Percentiles rank a stretch among this genome's conserved stretches.
These are phyloP conservation scores for Saccopteryx bilineata DNA, from an alignment of 2,113 vertebrate species.

Conservation along the genomic window DNA sequence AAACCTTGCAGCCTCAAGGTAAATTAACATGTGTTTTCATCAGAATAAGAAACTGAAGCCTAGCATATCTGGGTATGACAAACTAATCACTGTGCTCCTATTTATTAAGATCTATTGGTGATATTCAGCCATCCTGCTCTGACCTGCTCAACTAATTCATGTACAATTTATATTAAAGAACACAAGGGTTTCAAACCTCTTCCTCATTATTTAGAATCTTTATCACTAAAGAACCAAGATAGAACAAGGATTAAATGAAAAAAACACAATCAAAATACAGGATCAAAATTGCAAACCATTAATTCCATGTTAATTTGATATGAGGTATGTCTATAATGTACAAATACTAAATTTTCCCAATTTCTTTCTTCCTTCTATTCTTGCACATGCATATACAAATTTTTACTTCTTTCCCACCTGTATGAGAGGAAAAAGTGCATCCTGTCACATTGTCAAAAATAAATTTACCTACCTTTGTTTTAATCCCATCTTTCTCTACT, in stretches of 20 bases:
- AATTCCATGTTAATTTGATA: not conserved
- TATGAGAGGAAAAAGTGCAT: not conserved
- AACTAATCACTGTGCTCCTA: not conserved
- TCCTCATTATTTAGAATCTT: not conserved
- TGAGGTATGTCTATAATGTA: not conserved
- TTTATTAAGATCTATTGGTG: not conserved
- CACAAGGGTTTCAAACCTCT: not conserved
- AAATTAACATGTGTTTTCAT: not conserved
- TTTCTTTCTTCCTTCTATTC: not conserved
- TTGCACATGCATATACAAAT: not conserved
- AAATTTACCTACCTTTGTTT: not conserved
- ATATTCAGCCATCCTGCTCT: not conserved
- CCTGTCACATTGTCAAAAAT: not conserved
- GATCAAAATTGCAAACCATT: not conserved
- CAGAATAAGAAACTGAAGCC: not conserved
- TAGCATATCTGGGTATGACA: not conserved
- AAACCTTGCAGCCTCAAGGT: not conserved
- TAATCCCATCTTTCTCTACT: not conserved
- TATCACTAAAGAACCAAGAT: not conserved
- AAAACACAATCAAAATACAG: not conserved
- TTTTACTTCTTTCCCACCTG: not conserved
- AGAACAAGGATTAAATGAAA: not conserved
- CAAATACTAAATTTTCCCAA: not conserved
- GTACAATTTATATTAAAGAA: not conserved
- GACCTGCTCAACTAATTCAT: not conserved